These are phyloP conservation scores for Holotrichia oblita DNA, from an alignment of 1,140 invertebrate species.

Conservation along the genomic window DNA sequence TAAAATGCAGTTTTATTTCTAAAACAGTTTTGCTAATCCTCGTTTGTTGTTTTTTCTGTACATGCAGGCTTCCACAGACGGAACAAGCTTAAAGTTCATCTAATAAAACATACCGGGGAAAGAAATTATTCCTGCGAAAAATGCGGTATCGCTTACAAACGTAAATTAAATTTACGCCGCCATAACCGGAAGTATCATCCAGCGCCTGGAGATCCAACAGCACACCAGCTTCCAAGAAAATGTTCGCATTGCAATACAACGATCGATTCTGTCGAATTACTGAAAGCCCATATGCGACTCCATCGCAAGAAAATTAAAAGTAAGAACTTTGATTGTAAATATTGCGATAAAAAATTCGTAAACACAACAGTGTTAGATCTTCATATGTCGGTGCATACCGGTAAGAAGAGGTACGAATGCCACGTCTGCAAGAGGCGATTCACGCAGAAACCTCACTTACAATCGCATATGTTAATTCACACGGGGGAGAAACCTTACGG, in stretches of 20 bases:
- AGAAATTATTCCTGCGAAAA: neutral
- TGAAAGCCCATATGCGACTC: neutral
- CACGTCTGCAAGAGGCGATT: conserved; percentile 61
- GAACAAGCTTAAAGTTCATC: neutral
- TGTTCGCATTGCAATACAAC: neutral
- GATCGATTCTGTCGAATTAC: neutral
- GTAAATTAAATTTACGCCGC: neutral
- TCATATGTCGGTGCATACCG: conserved; percentile 63
- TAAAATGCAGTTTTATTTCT: too few relatives aligned
- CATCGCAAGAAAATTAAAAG: neutral
- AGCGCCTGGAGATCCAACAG: neutral
- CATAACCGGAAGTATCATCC: neutral
- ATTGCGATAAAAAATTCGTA: conserved; percentile 37
- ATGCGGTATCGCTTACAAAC: neutral
- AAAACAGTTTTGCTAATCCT: too few relatives aligned
- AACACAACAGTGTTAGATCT: conserved; percentile 59
- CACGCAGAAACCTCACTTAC: conserved; percentile 61
- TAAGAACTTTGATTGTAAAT: conserved; percentile 15
- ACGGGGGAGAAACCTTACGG: conserved; percentile 64
- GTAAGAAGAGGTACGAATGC: conserved; percentile 63
- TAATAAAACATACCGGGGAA: neutral
- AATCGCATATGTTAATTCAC: conserved; percentile 63
- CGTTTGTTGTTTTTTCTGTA: neutral
- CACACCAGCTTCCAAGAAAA: neutral
- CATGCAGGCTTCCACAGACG: neutral